A percentile compares a stretch with the other conserved stretches of the same genome.
phyloP scores from a whole-genome alignment of 37 sponge, comb jelly and placozoan species.

The Mnemiopsis leidyi region DNA sequence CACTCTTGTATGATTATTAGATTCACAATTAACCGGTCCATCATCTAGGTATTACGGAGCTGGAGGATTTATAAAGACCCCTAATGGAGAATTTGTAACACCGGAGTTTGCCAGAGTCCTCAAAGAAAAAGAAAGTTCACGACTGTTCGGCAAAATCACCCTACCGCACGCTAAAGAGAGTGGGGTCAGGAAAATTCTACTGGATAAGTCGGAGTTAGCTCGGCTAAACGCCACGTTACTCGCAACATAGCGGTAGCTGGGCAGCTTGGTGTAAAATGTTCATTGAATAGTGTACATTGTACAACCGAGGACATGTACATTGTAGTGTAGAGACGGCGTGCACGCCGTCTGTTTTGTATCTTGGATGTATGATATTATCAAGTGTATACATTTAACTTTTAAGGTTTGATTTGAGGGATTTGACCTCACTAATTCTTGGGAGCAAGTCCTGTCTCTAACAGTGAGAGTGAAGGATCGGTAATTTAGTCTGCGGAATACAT shows the following conservation, averaged over 20 bases:
- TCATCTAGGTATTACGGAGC: constrained; percentile 40
- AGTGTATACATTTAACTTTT: not conserved
- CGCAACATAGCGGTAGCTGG: not conserved
- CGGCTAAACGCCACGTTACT: constrained; percentile 20
- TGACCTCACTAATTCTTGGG: no score
- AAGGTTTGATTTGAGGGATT: not conserved
- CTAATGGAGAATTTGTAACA: constrained; percentile 36
- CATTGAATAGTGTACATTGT: not conserved
- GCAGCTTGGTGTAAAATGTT: not conserved
- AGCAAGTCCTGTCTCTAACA: no score
- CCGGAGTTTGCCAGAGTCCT: constrained; percentile 34
- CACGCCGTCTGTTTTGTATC: not conserved
- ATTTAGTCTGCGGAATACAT: no score
- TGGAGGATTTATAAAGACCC: constrained; percentile 8
- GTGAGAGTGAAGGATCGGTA: no score
- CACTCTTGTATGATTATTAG: no score
- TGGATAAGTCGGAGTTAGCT: constrained; percentile 4
- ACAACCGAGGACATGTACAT: not conserved
- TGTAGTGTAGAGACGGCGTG: not conserved
- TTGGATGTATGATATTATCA: not conserved
- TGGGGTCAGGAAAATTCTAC: not conserved
- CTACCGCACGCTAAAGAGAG: not conserved
- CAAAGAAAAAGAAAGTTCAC: constrained; percentile 34
- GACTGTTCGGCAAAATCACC: constrained; percentile 48
- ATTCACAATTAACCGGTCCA: no score